These are phyloP conservation scores for Laterallus jamaicensis DNA, from an alignment of 2,113 vertebrate genomes.

Conservation along the genomic window DNA sequence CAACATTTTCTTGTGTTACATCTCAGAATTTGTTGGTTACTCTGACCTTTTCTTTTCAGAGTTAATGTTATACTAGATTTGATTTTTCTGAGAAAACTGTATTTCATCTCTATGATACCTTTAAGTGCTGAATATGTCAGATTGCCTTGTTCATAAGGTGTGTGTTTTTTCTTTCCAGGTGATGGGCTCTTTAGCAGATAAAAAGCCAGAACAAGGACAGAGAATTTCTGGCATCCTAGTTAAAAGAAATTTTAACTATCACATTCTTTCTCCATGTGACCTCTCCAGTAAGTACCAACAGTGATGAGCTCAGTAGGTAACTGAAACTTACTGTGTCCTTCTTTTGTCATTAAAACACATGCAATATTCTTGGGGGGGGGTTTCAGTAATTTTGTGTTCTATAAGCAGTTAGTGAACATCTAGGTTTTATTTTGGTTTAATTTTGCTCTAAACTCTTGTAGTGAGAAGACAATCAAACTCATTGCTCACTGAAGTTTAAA, in stretches of 20 bases:
- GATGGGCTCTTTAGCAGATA: constrained; percentile 95
- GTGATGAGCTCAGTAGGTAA: background rate
- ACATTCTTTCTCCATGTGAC: constrained; percentile 93
- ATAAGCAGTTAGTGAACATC: background rate
- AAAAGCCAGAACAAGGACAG: constrained; percentile 91
- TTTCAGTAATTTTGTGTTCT: background rate
- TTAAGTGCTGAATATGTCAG: background rate
- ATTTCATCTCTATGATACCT: background rate
- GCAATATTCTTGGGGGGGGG: rapidly evolving
- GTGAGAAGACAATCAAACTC: background rate
- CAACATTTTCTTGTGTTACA: background rate
- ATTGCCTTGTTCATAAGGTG: background rate
- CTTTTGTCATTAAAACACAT: background rate
- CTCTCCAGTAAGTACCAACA: constrained; percentile 86
- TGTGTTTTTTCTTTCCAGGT: constrained; percentile 75
- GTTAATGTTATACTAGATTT: background rate
- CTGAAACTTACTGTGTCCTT: background rate
- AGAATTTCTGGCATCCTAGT: constrained; percentile 95
- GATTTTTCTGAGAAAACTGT: background rate
- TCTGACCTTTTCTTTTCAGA: background rate
- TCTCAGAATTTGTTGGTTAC: background rate
- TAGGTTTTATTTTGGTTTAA: background rate
- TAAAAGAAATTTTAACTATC: constrained; percentile 97
- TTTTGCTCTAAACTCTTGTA: background rate
- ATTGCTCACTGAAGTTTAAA: background rate